phyloP scores from a whole-genome alignment of 2,113 vertebrate genomes.

The Odontophorus gujanensis region DNA sequence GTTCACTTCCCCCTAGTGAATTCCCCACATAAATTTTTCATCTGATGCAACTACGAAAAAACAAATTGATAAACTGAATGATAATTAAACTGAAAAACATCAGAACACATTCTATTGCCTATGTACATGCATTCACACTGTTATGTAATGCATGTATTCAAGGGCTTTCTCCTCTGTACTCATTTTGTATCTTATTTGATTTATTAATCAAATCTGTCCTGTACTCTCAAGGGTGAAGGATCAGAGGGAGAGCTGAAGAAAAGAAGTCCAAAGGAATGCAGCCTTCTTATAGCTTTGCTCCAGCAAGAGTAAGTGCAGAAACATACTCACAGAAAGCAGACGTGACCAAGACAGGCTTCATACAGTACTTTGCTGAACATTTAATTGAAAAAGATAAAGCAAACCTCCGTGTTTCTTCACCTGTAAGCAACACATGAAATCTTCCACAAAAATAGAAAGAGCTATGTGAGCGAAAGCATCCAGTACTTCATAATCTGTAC shows the following conservation, averaged over 20 bases:
- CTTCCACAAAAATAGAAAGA: neutral
- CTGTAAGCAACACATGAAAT: neutral
- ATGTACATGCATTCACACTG: neutral
- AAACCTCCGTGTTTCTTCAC: neutral
- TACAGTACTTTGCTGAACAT: neutral
- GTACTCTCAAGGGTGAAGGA: neutral
- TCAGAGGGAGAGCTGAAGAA: neutral
- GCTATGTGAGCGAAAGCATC: neutral
- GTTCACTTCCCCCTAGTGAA: neutral
- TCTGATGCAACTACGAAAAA: constrained; percentile 4
- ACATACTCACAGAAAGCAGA: neutral
- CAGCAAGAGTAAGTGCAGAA: neutral
- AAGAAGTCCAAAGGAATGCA: neutral
- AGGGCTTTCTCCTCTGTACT: neutral
- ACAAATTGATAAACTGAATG: neutral
- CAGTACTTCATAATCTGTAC: neutral
- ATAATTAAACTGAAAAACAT: neutral
- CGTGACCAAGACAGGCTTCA: neutral
- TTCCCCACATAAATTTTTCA: neutral
- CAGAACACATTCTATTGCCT: neutral
- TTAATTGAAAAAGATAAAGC: neutral
- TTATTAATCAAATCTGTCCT: neutral
- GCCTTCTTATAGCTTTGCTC: neutral
- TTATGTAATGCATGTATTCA: neutral
- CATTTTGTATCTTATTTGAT: neutral